A percentile compares a stretch with the other conserved stretches of the same genome.
These are phyloP conservation scores for Drosophila ercepeae DNA, from an alignment of 1,140 invertebrate species.

Conservation along the genomic window DNA sequence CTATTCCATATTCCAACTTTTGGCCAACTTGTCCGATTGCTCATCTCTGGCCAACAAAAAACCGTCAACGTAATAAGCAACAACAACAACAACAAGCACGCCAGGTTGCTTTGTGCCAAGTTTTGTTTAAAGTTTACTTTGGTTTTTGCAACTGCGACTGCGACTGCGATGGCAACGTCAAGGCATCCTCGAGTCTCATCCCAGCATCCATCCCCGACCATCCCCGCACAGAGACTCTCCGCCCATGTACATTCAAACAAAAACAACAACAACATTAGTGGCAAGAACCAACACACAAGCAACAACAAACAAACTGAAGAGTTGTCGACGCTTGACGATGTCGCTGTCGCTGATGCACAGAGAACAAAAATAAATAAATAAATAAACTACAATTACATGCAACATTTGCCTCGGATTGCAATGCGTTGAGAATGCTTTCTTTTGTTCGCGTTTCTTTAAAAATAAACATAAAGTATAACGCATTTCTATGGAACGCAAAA, in stretches of 20 bases:
- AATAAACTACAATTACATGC: no score
- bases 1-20: no score
- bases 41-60: conserved; percentile 44
- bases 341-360: conserved; percentile 12
- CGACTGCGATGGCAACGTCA: conserved; percentile 36
- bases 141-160: conserved; percentile 37
- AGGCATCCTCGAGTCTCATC: conserved; percentile 34
- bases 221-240: no score
- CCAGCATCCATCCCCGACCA: conserved; percentile 4
- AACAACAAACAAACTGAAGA: conserved; percentile 68
- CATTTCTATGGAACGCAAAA: neutral
- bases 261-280: conserved; percentile 6
- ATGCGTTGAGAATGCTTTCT: no score
- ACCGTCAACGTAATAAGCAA: conserved; percentile 22
- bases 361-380: neutral
- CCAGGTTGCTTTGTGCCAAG: conserved; percentile 69
- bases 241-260: conserved; percentile 4
- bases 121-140: conserved; percentile 79
- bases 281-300: conserved; percentile 13
- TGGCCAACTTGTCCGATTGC: neutral
- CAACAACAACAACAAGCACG: conserved; percentile 6
- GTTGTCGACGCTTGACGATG: conserved; percentile 72
- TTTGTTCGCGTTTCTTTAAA: no score
- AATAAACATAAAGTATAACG: no score
- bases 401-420: no score